Percentiles rank a stretch among this genome's conserved stretches.
These are phyloP conservation scores for Hybognathus amarus DNA, from an alignment of 2,797 vertebrate genomes.

Conservation along the genomic window DNA sequence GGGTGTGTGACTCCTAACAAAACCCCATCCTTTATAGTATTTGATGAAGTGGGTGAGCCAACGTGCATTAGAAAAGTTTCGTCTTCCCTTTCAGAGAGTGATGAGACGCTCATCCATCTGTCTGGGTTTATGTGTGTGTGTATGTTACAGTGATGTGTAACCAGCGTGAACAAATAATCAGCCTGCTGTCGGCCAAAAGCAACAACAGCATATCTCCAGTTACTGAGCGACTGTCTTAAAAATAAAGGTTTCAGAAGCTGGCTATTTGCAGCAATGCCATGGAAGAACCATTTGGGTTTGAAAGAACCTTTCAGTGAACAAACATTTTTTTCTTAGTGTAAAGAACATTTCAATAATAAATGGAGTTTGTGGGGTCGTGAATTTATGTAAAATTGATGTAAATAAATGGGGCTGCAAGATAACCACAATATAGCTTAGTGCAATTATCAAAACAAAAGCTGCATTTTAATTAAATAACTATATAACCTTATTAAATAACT, in stretches of 20 bases:
- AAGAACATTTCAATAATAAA: not conserved
- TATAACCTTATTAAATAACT: not conserved
- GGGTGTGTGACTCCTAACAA: conserved; percentile 29
- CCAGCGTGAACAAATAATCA: conserved; percentile 40
- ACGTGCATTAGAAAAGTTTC: conserved; percentile 21
- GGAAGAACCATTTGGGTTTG: not conserved
- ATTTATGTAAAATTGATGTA: not conserved
- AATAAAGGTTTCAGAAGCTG: not conserved
- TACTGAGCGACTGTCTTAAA: conserved; percentile 1
- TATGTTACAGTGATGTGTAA: conserved; percentile 27
- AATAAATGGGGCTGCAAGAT: not conserved
- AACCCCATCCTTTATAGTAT: not conserved
- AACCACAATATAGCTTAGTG: not conserved
- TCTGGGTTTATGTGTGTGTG: conserved; percentile 19
- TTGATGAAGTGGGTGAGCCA: conserved; percentile 9
- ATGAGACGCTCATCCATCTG: conserved; percentile 40
- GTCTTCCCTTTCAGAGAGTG: conserved; percentile 14
- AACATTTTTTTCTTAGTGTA: not conserved
- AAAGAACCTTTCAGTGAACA: not conserved
- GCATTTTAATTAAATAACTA: not conserved
- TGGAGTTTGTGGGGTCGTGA: not conserved
- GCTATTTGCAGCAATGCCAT: not conserved
- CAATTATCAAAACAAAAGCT: not conserved
- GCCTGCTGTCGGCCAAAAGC: not conserved
- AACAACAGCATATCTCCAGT: conserved; percentile 13